A percentile compares a stretch with the other conserved stretches of the same genome.
Evolutionary conservation across 2,797 vertebrate species (phyloP).

Genomic region (Diglossa cyanea): DNA sequence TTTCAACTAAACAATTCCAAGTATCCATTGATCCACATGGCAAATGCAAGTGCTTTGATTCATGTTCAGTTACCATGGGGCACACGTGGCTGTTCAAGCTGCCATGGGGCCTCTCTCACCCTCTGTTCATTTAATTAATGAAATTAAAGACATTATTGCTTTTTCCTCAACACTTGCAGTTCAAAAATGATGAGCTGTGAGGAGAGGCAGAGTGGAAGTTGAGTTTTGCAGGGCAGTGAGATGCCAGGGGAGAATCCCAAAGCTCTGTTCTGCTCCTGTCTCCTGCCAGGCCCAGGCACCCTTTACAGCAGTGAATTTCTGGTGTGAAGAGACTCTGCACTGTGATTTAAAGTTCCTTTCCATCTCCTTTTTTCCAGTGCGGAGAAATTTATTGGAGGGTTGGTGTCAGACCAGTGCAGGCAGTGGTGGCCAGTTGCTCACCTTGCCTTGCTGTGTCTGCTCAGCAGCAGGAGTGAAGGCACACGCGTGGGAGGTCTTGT

Average conservation of each 20-base stretch:
- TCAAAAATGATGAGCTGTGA: background rate
- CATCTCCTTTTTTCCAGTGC: rapidly evolving
- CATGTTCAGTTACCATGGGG: background rate
- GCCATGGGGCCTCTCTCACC: background rate
- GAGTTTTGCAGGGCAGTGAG: background rate
- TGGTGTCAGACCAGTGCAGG: background rate
- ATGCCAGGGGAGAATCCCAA: background rate
- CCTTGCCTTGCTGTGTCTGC: rapidly evolving
- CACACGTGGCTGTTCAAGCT: background rate
- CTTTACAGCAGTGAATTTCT: rapidly evolving
- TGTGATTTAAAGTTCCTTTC: background rate
- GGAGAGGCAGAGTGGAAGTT: background rate
- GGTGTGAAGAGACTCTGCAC: background rate
- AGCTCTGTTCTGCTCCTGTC: background rate
- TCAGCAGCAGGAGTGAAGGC: background rate
- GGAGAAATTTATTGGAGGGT: background rate
- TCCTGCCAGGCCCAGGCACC: background rate
- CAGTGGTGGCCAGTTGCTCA: background rate
- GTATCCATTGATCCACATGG: background rate
- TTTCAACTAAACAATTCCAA: background rate
- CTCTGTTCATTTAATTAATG: background rate
- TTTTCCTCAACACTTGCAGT: background rate
- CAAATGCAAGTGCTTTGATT: background rate
- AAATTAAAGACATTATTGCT: background rate
- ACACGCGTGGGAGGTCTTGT: background rate